These are phyloP conservation scores for Amphipoea oculea DNA, from an alignment of 2,888 invertebrate genomes.

Conservation along the genomic window DNA sequence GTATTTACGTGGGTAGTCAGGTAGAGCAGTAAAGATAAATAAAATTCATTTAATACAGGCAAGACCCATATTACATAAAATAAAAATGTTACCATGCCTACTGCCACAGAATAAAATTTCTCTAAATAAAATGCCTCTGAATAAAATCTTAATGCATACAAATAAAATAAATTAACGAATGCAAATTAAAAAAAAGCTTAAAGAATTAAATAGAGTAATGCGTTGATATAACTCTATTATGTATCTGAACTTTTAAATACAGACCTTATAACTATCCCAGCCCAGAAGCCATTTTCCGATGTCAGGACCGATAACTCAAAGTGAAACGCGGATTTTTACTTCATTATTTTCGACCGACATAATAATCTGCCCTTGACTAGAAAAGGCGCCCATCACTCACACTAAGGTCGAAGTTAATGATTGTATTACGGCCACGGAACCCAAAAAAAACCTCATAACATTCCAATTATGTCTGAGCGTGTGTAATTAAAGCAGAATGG, in stretches of 20 bases:
- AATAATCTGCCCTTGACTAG: slow-evolving; percentile 41
- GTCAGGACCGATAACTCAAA: not conserved
- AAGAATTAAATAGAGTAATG: no score
- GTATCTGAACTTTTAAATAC: not conserved
- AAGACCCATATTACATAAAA: no score
- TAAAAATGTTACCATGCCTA: no score
- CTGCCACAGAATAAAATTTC: no score
- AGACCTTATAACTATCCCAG: not conserved
- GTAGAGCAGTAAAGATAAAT: no score
- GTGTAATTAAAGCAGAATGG: slow-evolving; percentile 38
- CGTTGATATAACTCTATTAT: not conserved
- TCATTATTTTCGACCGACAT: slow-evolving; percentile 20
- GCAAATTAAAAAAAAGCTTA: no score
- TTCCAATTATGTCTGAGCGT: slow-evolving; percentile 33
- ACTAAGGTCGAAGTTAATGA: slow-evolving; percentile 50
- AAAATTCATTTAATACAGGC: no score
- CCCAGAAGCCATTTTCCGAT: not conserved
- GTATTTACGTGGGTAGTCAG: no score
- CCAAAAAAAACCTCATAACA: slow-evolving; percentile 28
- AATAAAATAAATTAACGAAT: no score
- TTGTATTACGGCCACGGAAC: slow-evolving; percentile 20
- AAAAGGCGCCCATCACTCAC: slow-evolving; percentile 33
- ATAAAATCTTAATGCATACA: no score
- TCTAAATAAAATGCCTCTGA: no score
- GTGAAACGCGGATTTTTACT: not conserved